These are phyloP conservation scores for Phytoseiulus persimilis DNA, from an alignment of 2,888 invertebrate genomes.

Conservation along the genomic window DNA sequence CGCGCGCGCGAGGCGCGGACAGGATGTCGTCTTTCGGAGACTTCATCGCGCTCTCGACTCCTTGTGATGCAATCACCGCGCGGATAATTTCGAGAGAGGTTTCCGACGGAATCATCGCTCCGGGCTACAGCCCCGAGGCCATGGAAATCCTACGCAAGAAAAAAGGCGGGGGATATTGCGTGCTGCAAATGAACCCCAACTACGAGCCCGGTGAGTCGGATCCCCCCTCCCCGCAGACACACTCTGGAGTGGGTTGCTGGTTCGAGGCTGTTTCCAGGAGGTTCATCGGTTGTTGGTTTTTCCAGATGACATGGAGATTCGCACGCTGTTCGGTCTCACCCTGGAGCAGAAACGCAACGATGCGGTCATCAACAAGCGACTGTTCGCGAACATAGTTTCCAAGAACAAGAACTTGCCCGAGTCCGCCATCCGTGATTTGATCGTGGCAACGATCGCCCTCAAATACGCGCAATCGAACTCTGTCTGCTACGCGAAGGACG, in stretches of 20 bases:
- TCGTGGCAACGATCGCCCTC: constrained; percentile 87
- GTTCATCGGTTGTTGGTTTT: background rate
- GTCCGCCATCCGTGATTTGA: constrained; percentile 73
- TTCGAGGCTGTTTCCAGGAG: too few relatives aligned
- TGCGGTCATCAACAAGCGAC: constrained; percentile 64
- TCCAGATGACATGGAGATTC: constrained; percentile 66
- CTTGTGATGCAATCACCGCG: constrained; percentile 81
- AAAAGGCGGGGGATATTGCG: constrained; percentile 83
- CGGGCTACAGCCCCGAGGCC: constrained; percentile 75
- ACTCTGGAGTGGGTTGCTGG: too few relatives aligned
- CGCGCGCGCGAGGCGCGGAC: constrained; percentile 90
- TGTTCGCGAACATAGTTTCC: constrained; percentile 72
- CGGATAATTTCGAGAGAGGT: constrained; percentile 72
- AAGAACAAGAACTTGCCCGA: constrained; percentile 64
- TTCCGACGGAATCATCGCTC: constrained; percentile 96
- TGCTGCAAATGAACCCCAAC: constrained; percentile 78
- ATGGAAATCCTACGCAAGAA: constrained; percentile 79
- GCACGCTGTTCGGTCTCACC: constrained; percentile 72
- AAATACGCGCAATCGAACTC: constrained; percentile 99
- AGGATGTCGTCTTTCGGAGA: constrained; percentile 99
- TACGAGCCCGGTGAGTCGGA: constrained; percentile 58
- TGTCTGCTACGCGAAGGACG: constrained; percentile 88
- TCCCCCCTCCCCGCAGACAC: background rate
- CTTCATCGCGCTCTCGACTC: constrained; percentile 85
- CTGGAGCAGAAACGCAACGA: constrained; percentile 83